Evolutionary conservation across 2,797 vertebrate genomes (phyloP).

Genomic region (Mionectes olivaceus): DNA sequence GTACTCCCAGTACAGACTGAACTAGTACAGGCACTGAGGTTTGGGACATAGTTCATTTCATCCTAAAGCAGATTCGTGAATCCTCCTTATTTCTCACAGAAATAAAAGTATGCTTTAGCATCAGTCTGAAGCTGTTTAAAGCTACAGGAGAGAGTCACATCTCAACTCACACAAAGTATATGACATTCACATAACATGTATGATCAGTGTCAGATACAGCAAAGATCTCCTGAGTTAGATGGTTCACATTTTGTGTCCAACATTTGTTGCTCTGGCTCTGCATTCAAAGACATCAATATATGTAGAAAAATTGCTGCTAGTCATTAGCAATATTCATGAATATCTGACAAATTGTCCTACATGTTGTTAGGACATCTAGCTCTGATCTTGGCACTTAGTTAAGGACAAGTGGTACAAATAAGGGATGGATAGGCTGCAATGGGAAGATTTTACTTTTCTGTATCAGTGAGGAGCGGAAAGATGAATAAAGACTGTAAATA

Average conservation of each 20-base stretch:
- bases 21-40: not conserved
- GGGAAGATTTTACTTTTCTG: not conserved
- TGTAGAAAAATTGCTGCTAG: not conserved
- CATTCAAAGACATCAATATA: not conserved
- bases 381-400: not conserved
- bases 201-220: not conserved
- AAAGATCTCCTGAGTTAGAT: not conserved
- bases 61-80: not conserved
- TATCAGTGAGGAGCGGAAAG: not conserved
- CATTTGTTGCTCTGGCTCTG: not conserved
- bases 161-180: not conserved
- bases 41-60: not conserved
- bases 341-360: not conserved
- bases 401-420: not conserved
- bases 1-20: not conserved
- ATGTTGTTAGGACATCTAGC: not conserved
- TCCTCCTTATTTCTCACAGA: not conserved
- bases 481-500: not conserved
- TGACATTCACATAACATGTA: not conserved
- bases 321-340: not conserved
- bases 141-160: not conserved
- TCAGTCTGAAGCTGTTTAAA: not conserved
- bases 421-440: not conserved
- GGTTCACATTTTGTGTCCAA: not conserved
- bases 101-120: not conserved